phyloP scores from a whole-genome alignment of 2,888 invertebrate species.

The Apomyelois bistriatella region DNA sequence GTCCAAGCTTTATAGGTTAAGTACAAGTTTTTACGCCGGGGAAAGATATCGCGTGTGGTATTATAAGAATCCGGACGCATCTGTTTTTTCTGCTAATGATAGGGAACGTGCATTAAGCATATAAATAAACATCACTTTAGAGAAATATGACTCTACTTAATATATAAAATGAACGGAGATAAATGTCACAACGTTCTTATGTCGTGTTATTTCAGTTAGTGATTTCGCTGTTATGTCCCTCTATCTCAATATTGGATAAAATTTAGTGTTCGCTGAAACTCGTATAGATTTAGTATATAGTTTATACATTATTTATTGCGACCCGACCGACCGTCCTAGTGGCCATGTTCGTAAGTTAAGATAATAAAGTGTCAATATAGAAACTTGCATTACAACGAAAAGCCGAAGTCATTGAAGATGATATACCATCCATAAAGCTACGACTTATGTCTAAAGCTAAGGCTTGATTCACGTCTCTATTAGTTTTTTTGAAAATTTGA shows the following conservation, averaged over 20 bases:
- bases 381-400: not conserved
- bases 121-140: constrained; percentile 11
- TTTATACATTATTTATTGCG: not conserved
- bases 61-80: constrained; percentile 13
- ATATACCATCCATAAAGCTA: not conserved
- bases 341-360: not conserved
- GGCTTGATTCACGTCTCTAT: too few species aligned
- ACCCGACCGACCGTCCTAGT: not conserved
- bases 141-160: constrained; percentile 2
- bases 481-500: not conserved
- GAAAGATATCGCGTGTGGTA: not conserved
- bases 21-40: constrained; percentile 8
- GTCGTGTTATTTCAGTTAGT: not conserved
- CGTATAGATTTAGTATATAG: not conserved
- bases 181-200: not conserved
- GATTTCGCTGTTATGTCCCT: not conserved
- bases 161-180: not conserved
- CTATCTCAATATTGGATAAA: not conserved
- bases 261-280: not conserved
- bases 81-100: constrained; percentile 16
- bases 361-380: not conserved
- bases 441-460: too few species aligned
- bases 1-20: not conserved
- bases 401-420: not conserved
- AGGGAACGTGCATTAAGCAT: constrained; percentile 1